Evolutionary conservation across 1,140 invertebrate species (phyloP).

Genomic region (Elysia chlorotica): DNA sequence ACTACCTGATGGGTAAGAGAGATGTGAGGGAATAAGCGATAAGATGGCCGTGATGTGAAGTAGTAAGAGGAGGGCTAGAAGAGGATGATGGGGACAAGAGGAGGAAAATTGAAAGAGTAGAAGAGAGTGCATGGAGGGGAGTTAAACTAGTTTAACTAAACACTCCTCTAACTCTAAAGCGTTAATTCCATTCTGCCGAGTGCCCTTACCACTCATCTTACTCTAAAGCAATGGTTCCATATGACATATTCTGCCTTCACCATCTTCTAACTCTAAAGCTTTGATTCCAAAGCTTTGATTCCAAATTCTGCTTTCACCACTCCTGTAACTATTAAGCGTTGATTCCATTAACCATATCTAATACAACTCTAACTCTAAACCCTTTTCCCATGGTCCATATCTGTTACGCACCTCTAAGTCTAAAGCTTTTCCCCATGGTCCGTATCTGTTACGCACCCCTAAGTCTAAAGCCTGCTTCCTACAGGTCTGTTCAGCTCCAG

Average conservation of each 20-base stretch:
- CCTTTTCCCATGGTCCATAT: background rate
- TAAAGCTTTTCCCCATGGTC: background rate
- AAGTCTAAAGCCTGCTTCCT: background rate
- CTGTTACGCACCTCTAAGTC: background rate
- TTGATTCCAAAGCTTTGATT: background rate
- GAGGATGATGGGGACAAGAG: background rate
- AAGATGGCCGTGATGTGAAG: background rate
- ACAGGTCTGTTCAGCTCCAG: constrained; percentile 73
- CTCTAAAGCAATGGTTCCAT: too few species aligned
- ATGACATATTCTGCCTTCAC: too few species aligned
- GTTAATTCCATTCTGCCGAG: background rate
- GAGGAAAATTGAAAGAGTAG: too few species aligned
- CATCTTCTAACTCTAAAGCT: too few species aligned
- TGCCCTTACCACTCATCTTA: too few species aligned
- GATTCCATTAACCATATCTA: background rate
- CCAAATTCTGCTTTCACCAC: background rate
- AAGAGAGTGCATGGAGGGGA: too few species aligned
- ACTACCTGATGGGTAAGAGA: constrained; percentile 49
- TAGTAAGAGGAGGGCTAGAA: background rate
- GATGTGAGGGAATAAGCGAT: background rate
- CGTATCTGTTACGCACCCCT: background rate
- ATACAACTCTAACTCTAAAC: background rate
- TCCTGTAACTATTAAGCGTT: background rate
- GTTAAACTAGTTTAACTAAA: background rate
- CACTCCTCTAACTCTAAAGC: background rate